A percentile compares a stretch with the other conserved stretches of the same genome.
Conservation (phyloP, 2,113 vertebrate species). For the Chaetodon trifascialis region DNA sequence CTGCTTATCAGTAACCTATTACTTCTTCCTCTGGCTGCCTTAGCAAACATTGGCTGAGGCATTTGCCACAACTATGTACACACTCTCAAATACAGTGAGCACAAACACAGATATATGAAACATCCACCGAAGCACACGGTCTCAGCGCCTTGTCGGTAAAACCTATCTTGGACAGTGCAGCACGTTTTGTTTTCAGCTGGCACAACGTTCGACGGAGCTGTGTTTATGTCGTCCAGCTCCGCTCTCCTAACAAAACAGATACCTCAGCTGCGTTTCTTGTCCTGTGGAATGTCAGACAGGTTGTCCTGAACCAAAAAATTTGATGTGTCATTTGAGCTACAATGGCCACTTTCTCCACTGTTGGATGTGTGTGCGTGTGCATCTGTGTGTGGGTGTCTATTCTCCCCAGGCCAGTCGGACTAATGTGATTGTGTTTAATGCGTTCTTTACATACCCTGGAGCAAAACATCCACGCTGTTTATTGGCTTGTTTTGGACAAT, state of each 20-base stretch:
- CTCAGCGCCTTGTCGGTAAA: constrained; percentile 31
- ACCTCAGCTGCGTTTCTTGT: constrained; percentile 14
- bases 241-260: constrained; percentile 44
- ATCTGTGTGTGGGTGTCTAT: constrained; percentile 57
- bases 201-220: background rate
- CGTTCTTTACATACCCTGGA: constrained; percentile 72
- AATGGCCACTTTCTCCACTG: constrained; percentile 63
- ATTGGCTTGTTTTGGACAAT: constrained; percentile 64
- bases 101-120: constrained; percentile 56
- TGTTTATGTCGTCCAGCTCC: constrained; percentile 32
- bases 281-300: constrained; percentile 39
- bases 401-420: constrained; percentile 43
- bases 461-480: constrained; percentile 62
- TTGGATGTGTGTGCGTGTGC: constrained; percentile 18
- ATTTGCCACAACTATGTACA: constrained; percentile 59
- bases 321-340: constrained; percentile 52
- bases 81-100: constrained; percentile 47
- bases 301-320: constrained; percentile 47
- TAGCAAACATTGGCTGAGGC: constrained; percentile 63
- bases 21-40: constrained; percentile 62
- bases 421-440: constrained; percentile 76
- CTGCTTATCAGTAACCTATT: constrained; percentile 80
- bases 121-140: constrained; percentile 9
- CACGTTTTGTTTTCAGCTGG: constrained; percentile 26
- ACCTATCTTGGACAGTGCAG: constrained; percentile 22